Conservation (phyloP, 2,888 invertebrate genomes). For the Macaria notata region DNA sequence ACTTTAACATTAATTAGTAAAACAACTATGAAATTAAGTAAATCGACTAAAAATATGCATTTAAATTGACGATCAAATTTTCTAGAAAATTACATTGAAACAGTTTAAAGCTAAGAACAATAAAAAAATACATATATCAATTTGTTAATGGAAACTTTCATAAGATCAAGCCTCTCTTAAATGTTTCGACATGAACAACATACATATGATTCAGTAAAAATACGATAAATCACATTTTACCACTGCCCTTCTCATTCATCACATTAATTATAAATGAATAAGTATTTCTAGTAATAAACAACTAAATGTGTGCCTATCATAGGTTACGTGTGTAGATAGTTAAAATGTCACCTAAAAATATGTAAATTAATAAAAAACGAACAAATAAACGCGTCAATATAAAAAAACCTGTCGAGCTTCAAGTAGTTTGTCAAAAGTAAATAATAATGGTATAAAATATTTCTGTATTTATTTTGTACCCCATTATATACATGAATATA, state of each 20-base stretch:
- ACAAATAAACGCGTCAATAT: conserved; percentile 54
- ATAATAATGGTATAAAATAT: conserved; percentile 20
- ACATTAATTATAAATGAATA: conserved; percentile 19
- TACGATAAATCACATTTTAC: neutral
- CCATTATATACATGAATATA: conserved; percentile 1
- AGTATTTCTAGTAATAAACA: conserved; percentile 23
- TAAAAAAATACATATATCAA: too few relatives aligned
- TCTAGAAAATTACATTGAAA: too few relatives aligned
- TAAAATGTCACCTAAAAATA: conserved; percentile 52
- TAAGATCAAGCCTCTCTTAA: too few relatives aligned
- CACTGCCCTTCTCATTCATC: conserved; percentile 23
- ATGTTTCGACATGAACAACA: too few relatives aligned
- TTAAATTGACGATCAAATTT: too few relatives aligned
- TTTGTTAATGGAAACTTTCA: too few relatives aligned
- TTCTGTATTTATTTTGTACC: neutral
- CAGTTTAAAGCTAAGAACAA: too few relatives aligned
- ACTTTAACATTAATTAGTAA: too few relatives aligned
- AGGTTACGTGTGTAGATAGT: conserved; percentile 65
- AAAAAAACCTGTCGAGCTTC: conserved; percentile 58
- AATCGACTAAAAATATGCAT: too few relatives aligned
- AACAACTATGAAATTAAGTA: too few relatives aligned
- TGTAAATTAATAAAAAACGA: conserved; percentile 46
- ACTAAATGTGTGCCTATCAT: conserved; percentile 73
- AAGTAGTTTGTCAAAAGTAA: conserved; percentile 47
- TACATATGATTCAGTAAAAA: too few relatives aligned